phyloP scores from a whole-genome alignment of 2,113 vertebrate genomes.

The Andinoacara biseriatus region DNA sequence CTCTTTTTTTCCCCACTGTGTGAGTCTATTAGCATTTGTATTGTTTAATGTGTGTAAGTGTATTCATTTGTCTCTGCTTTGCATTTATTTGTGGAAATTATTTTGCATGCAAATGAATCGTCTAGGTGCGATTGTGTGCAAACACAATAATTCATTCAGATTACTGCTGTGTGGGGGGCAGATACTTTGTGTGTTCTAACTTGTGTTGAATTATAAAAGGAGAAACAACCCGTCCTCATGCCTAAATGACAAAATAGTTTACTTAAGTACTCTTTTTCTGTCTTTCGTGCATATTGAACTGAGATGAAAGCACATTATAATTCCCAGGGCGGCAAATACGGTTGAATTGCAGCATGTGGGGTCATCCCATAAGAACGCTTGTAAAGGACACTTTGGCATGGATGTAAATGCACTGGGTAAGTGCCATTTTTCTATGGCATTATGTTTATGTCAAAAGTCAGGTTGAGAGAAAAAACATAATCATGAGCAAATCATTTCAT shows the following conservation, averaged over 20 bases:
- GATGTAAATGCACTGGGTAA: too few relatives aligned
- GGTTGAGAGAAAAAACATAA: too few relatives aligned
- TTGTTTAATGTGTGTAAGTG: background rate
- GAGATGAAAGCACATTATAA: background rate
- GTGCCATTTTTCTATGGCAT: background rate
- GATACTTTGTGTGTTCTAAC: background rate
- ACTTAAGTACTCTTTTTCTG: background rate
- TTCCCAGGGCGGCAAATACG: background rate
- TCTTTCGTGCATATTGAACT: background rate
- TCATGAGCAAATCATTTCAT: too few relatives aligned
- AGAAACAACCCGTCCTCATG: background rate
- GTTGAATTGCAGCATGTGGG: background rate
- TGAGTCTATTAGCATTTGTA: background rate
- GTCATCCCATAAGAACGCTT: background rate
- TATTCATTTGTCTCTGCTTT: background rate
- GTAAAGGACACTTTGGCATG: background rate
- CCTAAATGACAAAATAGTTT: background rate
- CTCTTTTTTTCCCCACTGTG: background rate
- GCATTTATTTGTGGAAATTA: constrained; percentile 24
- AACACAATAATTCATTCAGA: constrained; percentile 17
- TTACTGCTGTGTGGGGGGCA: constrained; percentile 8
- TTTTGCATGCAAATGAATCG: background rate
- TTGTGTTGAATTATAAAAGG: background rate
- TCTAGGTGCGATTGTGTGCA: background rate
- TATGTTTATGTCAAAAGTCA: too few relatives aligned